These are phyloP conservation scores for Drosophila mulleri DNA, from an alignment of 2,888 invertebrate species.

Conservation along the genomic window DNA sequence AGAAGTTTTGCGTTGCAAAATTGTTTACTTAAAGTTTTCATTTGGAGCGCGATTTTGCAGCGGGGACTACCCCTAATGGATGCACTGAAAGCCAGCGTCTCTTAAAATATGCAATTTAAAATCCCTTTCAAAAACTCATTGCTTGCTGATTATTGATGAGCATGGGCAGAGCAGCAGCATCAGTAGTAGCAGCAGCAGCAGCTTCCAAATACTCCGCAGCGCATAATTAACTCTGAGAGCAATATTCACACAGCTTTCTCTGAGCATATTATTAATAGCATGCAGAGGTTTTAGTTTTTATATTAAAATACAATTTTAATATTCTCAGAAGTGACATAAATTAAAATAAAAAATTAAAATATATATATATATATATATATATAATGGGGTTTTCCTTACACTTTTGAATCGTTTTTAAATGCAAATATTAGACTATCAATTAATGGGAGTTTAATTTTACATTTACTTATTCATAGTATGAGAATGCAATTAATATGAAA, in stretches of 20 bases:
- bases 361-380: no score
- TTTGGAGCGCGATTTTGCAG: not conserved
- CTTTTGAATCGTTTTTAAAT: no score
- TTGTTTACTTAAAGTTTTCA: constrained; percentile 16
- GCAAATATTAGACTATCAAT: no score
- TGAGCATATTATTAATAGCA: not conserved
- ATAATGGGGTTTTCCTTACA: no score
- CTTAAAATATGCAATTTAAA: constrained; percentile 15
- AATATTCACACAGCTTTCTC: not conserved
- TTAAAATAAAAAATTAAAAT: no score
- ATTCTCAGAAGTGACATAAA: no score
- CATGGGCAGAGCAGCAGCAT: constrained; percentile 3
- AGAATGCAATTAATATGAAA: no score
- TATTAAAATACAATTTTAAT: not conserved
- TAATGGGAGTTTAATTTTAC: no score
- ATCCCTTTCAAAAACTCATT: not conserved
- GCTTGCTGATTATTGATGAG: constrained; percentile 8
- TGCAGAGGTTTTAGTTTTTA: not conserved
- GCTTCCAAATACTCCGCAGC: not conserved
- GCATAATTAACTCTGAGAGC: constrained; percentile 18
- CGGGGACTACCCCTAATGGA: constrained; percentile 22
- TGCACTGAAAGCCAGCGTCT: constrained; percentile 25
- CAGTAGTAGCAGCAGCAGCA: not conserved
- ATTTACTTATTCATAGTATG: no score
- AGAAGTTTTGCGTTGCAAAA: not conserved